Base-by-base conservation (phyloP, 2,797 vertebrate genomes). In the Pseudotriccus pelzelni region DNA sequence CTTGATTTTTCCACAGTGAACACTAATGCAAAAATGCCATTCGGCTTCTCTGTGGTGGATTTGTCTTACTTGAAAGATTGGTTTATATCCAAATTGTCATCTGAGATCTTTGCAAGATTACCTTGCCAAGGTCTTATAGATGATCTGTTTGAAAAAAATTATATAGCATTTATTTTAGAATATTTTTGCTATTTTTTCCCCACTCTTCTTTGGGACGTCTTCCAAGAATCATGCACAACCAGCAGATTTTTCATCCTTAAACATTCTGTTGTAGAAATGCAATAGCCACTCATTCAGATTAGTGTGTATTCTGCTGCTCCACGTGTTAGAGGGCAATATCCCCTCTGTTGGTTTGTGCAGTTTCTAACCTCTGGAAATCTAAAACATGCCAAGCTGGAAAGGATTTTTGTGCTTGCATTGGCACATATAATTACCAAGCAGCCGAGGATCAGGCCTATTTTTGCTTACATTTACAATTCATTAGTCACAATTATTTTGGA, bases 401-500 rank as follows among this genome's bases (percentile, higher is more conserved):
- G 22, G 15, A 25, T 25, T 76, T 70, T n/a, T 75, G 5, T 60
- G 23, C 24, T 90, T 67, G 6, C n/a, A 76, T 49, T 80, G n/a
- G 12, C 9, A 41, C 22, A 63, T 30, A 44, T 34, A 85, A 69
- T 60, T 60, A 47, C 11, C 20, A 63, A 55, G 20, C 8, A 74
- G 24, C 2, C 2, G 32, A 89, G 23, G 14, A 90, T 79, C 20
- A n/a, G 39, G 25, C 21, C 16, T 9, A 60, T 52, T 92, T 87
- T 94, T 85, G 37, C 52, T 91, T 93, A 87, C 68, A 74, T 95
- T 89, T 92, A 47, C 64, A 9, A 37, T 73, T 90, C 64, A 76
- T 91, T 91, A 91, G 41, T 56, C 68, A 47, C 36, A 46, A 68
- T 60, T 67, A 19, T 32, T 89, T 89, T 34, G 32, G 28, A 63